Conservation (phyloP, 1,140 invertebrate species). For the Macrosteles quadrilineatus region DNA sequence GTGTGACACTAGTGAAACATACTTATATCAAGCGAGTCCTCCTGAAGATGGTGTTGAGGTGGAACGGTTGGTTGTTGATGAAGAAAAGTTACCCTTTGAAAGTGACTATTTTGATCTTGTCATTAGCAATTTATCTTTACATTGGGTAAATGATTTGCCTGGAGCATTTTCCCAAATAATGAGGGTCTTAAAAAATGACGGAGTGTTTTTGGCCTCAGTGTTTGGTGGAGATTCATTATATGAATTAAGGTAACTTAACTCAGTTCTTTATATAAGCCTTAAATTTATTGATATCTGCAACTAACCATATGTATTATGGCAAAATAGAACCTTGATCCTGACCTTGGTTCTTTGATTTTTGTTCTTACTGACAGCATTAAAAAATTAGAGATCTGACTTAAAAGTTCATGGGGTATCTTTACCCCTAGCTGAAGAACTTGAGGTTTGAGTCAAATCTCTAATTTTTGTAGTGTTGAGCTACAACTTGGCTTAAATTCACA, state of each 20-base stretch:
- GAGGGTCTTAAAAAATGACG: constrained; percentile 80
- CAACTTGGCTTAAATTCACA: no score
- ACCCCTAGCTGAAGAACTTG: no score
- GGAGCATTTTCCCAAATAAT: constrained; percentile 76
- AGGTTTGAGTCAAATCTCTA: no score
- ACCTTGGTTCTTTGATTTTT: no score
- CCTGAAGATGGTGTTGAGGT: constrained; percentile 65
- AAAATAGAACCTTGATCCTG: no score
- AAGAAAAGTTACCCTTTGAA: constrained; percentile 83
- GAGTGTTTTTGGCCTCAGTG: constrained; percentile 89
- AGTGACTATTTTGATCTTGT: constrained; percentile 86
- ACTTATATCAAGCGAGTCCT: constrained; percentile 69
- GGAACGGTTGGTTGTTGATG: constrained; percentile 70
- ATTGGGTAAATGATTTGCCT: constrained; percentile 98
- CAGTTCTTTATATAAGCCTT: no score
- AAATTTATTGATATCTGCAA: no score
- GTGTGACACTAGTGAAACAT: constrained; percentile 70
- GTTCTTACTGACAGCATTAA: no score
- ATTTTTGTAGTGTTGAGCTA: no score
- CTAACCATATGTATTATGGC: no score
- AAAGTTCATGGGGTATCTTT: no score
- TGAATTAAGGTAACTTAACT: constrained; percentile 78
- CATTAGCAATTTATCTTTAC: constrained; percentile 77
- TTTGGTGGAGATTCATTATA: constrained; percentile 97
- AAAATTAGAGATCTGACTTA: no score